Conservation (phyloP, 2,797 vertebrate species). For the Sebastes cheni region DNA sequence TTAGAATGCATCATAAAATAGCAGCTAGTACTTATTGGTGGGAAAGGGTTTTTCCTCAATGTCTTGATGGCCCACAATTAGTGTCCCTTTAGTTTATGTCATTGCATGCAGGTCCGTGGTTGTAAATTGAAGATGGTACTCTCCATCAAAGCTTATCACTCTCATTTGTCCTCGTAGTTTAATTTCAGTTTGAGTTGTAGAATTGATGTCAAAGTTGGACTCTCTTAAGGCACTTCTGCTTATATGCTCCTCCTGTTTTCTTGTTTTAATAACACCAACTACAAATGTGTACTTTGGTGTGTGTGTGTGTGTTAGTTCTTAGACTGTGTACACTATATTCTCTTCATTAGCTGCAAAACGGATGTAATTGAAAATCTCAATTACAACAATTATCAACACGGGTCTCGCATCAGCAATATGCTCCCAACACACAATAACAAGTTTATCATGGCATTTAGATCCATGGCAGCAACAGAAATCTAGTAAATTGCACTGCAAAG, state of each 20-base stretch:
- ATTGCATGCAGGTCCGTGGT: neutral
- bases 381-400: conserved; percentile 54
- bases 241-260: neutral
- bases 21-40: neutral
- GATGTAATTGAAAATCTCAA: conserved; percentile 72
- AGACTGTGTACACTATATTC: neutral
- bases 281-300: neutral
- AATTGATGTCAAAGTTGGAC: conserved; percentile 2
- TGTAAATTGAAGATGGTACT: conserved; percentile 20
- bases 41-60: neutral
- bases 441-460: conserved; percentile 72
- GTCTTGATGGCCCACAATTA: neutral
- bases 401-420: conserved; percentile 50
- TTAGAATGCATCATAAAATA: conserved; percentile 6
- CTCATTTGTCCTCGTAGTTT: neutral
- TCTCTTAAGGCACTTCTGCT: neutral
- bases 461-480: conserved; percentile 67
- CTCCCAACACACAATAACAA: conserved; percentile 60
- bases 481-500: conserved; percentile 65
- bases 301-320: neutral
- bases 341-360: conserved; percentile 42
- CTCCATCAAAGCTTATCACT: conserved; percentile 2
- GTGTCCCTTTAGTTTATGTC: neutral
- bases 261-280: conserved; percentile 31
- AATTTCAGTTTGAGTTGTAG: conserved; percentile 17